A percentile compares a stretch with the other conserved stretches of the same genome.
phyloP scores from a whole-genome alignment of 2,113 vertebrate genomes.

The Chaetorhynchus papuensis region DNA sequence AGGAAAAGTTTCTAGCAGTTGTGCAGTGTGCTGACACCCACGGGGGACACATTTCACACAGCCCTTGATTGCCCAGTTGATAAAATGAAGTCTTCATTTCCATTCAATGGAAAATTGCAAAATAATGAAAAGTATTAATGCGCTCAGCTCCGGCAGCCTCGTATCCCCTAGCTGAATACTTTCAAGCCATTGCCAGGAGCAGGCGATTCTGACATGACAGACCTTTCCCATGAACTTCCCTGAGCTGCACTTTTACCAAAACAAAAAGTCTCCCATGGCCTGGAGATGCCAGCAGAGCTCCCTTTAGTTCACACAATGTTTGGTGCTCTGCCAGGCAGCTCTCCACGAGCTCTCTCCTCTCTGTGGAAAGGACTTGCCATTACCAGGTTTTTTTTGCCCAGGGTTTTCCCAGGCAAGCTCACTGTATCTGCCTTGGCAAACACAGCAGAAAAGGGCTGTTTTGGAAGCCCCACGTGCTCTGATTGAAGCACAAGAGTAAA shows the following conservation, averaged over 20 bases:
- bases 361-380: not conserved
- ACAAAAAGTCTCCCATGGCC: not conserved
- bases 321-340: not conserved
- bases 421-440: not conserved
- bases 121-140: constrained; percentile 22
- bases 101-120: not conserved
- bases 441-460: not conserved
- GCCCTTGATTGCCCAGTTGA: not conserved
- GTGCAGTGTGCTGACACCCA: not conserved
- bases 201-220: not conserved
- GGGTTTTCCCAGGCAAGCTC: not conserved
- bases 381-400: too few species aligned
- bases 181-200: not conserved
- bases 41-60: not conserved
- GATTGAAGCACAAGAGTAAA: not conserved
- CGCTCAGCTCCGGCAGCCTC: not conserved
- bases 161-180: not conserved
- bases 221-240: constrained; percentile 15
- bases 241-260: not conserved
- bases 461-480: not conserved
- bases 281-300: not conserved
- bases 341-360: not conserved
- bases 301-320: not conserved
- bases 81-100: not conserved
- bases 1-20: not conserved